These are phyloP conservation scores for Peromyscus aztecus DNA, from an alignment of 2,797 vertebrate species.

Conservation along the genomic window DNA sequence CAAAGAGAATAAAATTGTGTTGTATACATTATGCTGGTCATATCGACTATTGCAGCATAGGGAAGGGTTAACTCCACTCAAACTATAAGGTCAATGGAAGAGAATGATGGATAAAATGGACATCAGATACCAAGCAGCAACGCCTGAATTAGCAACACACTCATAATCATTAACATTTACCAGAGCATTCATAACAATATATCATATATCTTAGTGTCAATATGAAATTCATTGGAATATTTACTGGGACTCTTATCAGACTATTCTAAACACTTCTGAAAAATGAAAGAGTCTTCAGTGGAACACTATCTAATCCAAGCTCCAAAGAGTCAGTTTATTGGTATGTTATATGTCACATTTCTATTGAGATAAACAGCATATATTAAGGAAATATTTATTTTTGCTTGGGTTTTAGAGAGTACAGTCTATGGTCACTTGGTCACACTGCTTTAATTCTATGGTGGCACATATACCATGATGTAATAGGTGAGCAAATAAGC, in stretches of 20 bases:
- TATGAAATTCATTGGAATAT: not conserved
- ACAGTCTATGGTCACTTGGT: too few relatives aligned
- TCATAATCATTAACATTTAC: not conserved
- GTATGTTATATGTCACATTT: not conserved
- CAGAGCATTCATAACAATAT: not conserved
- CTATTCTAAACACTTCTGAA: not conserved
- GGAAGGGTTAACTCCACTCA: not conserved
- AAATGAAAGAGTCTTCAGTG: not conserved
- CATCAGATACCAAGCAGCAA: not conserved
- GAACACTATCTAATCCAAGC: not conserved
- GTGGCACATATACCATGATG: not conserved
- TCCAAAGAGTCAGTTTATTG: not conserved
- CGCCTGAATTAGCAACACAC: too few relatives aligned
- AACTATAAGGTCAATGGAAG: not conserved
- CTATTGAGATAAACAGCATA: not conserved
- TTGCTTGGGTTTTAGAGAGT: not conserved
- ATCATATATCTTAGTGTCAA: not conserved
- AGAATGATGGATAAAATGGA: not conserved
- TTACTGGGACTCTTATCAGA: not conserved
- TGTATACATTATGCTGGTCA: not conserved
- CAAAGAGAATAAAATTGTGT: not conserved
- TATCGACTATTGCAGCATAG: too few relatives aligned
- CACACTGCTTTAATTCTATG: too few relatives aligned
- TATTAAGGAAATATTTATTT: not conserved
- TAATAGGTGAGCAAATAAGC: not conserved